These are phyloP conservation scores for Eumerus sabulonum DNA, from an alignment of 2,888 invertebrate genomes.

Conservation along the genomic window DNA sequence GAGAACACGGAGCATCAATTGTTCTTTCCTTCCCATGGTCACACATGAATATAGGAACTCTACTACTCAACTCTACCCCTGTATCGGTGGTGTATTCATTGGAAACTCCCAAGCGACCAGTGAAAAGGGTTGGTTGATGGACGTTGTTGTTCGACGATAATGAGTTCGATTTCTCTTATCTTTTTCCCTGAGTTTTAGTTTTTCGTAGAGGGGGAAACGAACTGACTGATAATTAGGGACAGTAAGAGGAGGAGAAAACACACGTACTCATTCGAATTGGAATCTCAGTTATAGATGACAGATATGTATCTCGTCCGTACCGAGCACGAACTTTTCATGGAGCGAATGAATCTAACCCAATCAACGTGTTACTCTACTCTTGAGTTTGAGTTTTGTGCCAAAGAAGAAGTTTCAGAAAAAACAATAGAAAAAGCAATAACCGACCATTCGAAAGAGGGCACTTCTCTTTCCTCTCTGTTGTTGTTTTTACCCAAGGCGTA, in stretches of 20 bases:
- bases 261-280: conserved; percentile 22
- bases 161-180: conserved; percentile 31
- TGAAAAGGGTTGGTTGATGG: conserved; percentile 22
- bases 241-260: not conserved
- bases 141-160: no score
- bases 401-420: conserved; percentile 31
- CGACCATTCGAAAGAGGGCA: conserved; percentile 61
- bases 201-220: no score
- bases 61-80: conserved; percentile 26
- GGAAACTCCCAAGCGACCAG: conserved; percentile 1
- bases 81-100: not conserved
- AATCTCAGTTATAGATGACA: not conserved
- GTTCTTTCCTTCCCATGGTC: conserved; percentile 13
- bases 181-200: conserved; percentile 1
- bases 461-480: conserved; percentile 67
- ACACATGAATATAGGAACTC: conserved; percentile 22
- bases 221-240: conserved; percentile 15
- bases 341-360: conserved; percentile 34
- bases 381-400: no score
- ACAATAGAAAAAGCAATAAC: conserved; percentile 49
- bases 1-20: conserved; percentile 65
- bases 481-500: conserved; percentile 33
- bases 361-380: conserved; percentile 22
- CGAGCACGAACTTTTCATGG: no score
- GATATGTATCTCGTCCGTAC: no score